phyloP scores from a whole-genome alignment of 1,140 invertebrate genomes.

The Diabrotica virgifera region DNA sequence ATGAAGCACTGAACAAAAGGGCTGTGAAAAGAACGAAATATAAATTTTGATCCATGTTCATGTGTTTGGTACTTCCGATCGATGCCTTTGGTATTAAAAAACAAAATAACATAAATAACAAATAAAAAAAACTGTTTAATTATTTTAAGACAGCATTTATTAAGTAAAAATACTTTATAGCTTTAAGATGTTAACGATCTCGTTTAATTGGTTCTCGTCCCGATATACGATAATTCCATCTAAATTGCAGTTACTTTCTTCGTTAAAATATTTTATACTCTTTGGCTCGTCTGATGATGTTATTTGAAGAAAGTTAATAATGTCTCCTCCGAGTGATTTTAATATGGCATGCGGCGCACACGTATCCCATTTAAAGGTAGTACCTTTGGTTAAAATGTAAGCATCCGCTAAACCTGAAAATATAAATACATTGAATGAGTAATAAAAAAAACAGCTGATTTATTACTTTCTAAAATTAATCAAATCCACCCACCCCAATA shows the following conservation, averaged over 20 bases:
- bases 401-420: conserved; percentile 57
- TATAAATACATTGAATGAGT: background rate
- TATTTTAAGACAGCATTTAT: background rate
- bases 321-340: conserved; percentile 61
- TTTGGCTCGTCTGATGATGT: conserved; percentile 31
- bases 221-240: conserved; percentile 64
- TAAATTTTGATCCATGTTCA: too few species aligned
- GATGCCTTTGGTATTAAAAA: too few species aligned
- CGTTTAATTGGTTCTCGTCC: conserved; percentile 46
- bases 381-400: conserved; percentile 76
- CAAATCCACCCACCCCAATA: too few species aligned
- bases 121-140: background rate
- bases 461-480: too few species aligned
- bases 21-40: too few species aligned
- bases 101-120: too few species aligned
- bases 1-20: too few species aligned
- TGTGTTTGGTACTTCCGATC: too few species aligned
- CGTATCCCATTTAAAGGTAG: conserved; percentile 83
- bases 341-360: conserved; percentile 81
- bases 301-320: conserved; percentile 56
- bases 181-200: conserved; percentile 9
- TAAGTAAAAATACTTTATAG: background rate
- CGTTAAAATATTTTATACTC: conserved; percentile 42
- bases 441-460: too few species aligned
- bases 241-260: conserved; percentile 51